Percentiles rank a stretch among this genome's conserved stretches.
These are phyloP conservation scores for Empis livida DNA, from an alignment of 2,888 invertebrate species.

Conservation along the genomic window DNA sequence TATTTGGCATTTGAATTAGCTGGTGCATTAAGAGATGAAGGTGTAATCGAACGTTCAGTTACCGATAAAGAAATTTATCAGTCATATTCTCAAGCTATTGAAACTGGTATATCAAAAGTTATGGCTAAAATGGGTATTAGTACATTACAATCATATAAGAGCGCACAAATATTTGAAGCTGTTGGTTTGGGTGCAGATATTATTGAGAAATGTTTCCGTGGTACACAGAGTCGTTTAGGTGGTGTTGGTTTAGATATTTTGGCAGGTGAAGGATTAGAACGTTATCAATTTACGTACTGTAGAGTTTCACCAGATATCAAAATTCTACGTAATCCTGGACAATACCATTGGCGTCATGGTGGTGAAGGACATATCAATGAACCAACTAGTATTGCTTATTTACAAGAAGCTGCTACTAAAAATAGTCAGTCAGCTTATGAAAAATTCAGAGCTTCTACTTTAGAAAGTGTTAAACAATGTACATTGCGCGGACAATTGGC, in stretches of 20 bases:
- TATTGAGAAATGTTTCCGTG: slow-evolving; percentile 84
- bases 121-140: slow-evolving; percentile 99
- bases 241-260: slow-evolving; percentile 85
- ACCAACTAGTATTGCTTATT: slow-evolving; percentile 59
- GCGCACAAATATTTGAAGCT: slow-evolving; percentile 98
- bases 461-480: slow-evolving; percentile 73
- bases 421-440: slow-evolving; percentile 78
- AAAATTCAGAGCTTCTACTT: slow-evolving; percentile 70
- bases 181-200: slow-evolving; percentile 89
- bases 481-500: slow-evolving; percentile 89
- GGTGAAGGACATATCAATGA: slow-evolving; percentile 98
- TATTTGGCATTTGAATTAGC: slow-evolving; percentile 93
- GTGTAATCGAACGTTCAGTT: slow-evolving; percentile 61
- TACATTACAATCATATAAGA: slow-evolving; percentile 95
- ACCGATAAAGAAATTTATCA: slow-evolving; percentile 70
- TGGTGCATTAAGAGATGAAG: slow-evolving; percentile 70
- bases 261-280: slow-evolving; percentile 70
- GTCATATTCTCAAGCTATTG: slow-evolving; percentile 83
- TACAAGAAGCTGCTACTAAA: slow-evolving; percentile 73
- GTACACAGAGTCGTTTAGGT: slow-evolving; percentile 57
- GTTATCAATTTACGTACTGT: slow-evolving; percentile 60
- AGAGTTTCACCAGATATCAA: slow-evolving; percentile 49
- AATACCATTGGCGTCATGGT: slow-evolving; percentile 92
- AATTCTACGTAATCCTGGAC: slow-evolving; percentile 72
- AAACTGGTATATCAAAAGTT: slow-evolving; percentile 79